A percentile compares a stretch with the other conserved stretches of the same genome.
Evolutionary conservation across 2,888 invertebrate genomes (phyloP).

Genomic region (Diogma glabrata): DNA sequence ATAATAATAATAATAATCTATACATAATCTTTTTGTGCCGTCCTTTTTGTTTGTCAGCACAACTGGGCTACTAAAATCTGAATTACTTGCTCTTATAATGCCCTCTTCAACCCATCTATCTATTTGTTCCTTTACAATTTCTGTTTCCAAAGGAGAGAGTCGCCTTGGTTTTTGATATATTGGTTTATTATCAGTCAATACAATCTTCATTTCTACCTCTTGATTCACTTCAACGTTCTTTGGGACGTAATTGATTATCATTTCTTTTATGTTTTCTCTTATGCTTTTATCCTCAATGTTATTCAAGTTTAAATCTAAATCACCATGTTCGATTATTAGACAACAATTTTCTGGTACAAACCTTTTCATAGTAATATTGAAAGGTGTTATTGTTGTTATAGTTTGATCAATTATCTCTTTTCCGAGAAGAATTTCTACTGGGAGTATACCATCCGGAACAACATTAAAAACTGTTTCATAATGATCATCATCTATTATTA

Average conservation of each 20-base stretch:
- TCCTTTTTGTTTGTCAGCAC: constrained; percentile 22
- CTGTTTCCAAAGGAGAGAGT: constrained; percentile 20
- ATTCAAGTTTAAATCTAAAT: not conserved
- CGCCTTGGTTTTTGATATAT: constrained; percentile 22
- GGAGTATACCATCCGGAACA: not conserved
- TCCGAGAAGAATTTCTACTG: not conserved
- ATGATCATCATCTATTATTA: not conserved
- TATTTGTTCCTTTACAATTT: constrained; percentile 22
- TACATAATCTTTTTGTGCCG: constrained; percentile 19
- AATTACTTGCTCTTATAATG: constrained; percentile 17
- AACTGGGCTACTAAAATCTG: constrained; percentile 24
- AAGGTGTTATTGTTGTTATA: not conserved
- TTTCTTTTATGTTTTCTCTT: not conserved
- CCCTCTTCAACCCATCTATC: constrained; percentile 14
- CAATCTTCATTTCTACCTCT: constrained; percentile 20
- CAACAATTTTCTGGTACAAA: not conserved
- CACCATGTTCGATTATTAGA: not conserved
- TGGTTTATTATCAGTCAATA: constrained; percentile 24
- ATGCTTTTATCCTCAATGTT: not conserved
- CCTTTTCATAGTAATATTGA: not conserved
- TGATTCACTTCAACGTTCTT: not conserved
- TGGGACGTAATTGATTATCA: not conserved
- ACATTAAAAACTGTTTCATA: not conserved
- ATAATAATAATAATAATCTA: too few species aligned
- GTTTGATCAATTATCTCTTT: not conserved